These are phyloP conservation scores for Dendrolimus houi DNA, from an alignment of 2,888 invertebrate species.

Conservation along the genomic window DNA sequence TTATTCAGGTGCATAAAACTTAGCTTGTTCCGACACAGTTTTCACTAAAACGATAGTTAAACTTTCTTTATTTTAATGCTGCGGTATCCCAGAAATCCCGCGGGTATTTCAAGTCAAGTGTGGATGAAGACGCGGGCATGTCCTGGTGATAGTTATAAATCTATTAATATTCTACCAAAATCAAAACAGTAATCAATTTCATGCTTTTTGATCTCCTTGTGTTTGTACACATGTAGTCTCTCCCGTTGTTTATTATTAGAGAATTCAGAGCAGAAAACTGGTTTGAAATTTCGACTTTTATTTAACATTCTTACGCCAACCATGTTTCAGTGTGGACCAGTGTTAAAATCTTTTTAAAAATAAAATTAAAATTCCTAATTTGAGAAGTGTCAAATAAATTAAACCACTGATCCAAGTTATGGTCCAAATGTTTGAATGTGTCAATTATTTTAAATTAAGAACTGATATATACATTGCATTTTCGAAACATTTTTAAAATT, in stretches of 20 bases:
- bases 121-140: too few species aligned
- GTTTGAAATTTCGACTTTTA: slow-evolving; percentile 35
- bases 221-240: too few species aligned
- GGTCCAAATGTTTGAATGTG: background rate
- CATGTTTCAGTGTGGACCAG: slow-evolving; percentile 22
- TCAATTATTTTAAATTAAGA: background rate
- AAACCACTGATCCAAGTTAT: background rate
- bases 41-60: too few species aligned
- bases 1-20: too few species aligned
- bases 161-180: too few species aligned
- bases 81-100: too few species aligned
- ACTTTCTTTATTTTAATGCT: too few species aligned
- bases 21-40: too few species aligned
- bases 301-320: slow-evolving; percentile 36
- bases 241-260: background rate
- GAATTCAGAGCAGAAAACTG: slow-evolving; percentile 29
- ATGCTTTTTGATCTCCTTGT: too few species aligned
- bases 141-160: too few species aligned
- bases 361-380: background rate
- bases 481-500: background rate
- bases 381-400: background rate
- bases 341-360: background rate
- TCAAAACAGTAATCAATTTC: too few species aligned
- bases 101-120: too few species aligned
- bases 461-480: background rate